Percentiles rank a stretch among this genome's conserved stretches.
These are phyloP conservation scores for Ctenicera cuprea DNA, from an alignment of 2,888 invertebrate genomes.

Conservation along the genomic window DNA sequence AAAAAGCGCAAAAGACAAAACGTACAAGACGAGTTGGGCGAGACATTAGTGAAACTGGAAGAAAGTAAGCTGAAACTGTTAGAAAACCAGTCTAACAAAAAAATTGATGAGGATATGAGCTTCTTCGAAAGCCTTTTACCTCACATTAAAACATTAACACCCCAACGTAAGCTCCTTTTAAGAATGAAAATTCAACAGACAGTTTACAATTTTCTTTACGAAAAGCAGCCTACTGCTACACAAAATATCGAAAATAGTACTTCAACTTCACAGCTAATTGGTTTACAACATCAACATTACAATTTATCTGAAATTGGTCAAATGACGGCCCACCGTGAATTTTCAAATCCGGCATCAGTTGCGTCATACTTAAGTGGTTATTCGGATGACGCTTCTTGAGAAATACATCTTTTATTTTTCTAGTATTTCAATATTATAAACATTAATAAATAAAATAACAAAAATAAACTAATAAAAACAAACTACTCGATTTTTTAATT, in stretches of 20 bases:
- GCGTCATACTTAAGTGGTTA: too few relatives aligned
- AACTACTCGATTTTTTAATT: too few relatives aligned
- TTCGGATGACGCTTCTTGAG: too few relatives aligned
- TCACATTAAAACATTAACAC: neutral
- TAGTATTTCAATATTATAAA: too few relatives aligned
- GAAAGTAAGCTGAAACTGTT: conserved; percentile 10
- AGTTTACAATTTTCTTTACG: conserved; percentile 10
- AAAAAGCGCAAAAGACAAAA: neutral
- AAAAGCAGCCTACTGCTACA: neutral
- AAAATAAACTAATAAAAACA: too few relatives aligned
- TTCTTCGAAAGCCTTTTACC: conserved; percentile 9
- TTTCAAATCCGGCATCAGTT: too few relatives aligned
- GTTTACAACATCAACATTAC: neutral
- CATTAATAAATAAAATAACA: too few relatives aligned
- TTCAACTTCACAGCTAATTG: neutral
- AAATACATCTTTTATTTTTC: too few relatives aligned
- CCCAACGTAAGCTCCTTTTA: neutral
- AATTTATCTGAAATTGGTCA: too few relatives aligned
- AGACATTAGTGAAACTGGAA: neutral
- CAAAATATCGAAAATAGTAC: too few relatives aligned
- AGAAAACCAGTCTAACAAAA: conserved; percentile 1
- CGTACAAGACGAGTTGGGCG: neutral
- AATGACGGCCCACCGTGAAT: too few relatives aligned
- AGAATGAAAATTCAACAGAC: conserved; percentile 2
- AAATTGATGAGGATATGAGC: neutral